Percentiles rank a stretch among this genome's conserved stretches.
Evolutionary conservation across 2,888 invertebrate species (phyloP).

Genomic region (Busseola fusca): DNA sequence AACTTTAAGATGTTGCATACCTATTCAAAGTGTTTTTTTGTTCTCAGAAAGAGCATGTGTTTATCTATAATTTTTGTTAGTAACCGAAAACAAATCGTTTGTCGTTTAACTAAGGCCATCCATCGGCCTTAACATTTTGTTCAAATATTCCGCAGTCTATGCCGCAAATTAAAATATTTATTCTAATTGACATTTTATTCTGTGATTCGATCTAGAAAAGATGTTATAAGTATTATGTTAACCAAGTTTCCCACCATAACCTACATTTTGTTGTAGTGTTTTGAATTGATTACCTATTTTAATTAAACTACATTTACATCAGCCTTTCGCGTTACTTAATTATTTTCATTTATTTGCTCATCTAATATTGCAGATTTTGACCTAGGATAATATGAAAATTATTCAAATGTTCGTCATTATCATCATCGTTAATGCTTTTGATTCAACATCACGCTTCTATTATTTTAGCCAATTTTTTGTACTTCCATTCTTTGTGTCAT

Average conservation of each 20-base stretch:
- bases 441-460: neutral
- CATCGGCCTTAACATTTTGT: slow-evolving; percentile 55
- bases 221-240: neutral
- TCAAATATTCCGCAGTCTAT: slow-evolving; percentile 29
- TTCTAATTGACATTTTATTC: slow-evolving; percentile 36
- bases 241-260: slow-evolving; percentile 22
- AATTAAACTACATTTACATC: slow-evolving; percentile 20
- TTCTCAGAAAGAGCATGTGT: slow-evolving; percentile 41
- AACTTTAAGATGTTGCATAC: neutral
- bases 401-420: neutral
- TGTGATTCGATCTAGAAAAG: slow-evolving; percentile 19
- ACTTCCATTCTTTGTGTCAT: no score
- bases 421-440: neutral
- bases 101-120: slow-evolving; percentile 41
- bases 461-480: neutral
- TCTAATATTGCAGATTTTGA: slow-evolving; percentile 14
- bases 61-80: slow-evolving; percentile 38
- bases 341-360: slow-evolving; percentile 5
- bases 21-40: slow-evolving; percentile 35
- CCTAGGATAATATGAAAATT: neutral
- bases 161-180: slow-evolving; percentile 23
- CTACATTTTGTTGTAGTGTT: slow-evolving; percentile 25
- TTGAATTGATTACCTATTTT: slow-evolving; percentile 40
- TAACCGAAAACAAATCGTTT: slow-evolving; percentile 40
- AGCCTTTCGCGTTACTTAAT: slow-evolving; percentile 20